phyloP scores from a whole-genome alignment of 2,113 vertebrate species.

The Empidonax traillii region DNA sequence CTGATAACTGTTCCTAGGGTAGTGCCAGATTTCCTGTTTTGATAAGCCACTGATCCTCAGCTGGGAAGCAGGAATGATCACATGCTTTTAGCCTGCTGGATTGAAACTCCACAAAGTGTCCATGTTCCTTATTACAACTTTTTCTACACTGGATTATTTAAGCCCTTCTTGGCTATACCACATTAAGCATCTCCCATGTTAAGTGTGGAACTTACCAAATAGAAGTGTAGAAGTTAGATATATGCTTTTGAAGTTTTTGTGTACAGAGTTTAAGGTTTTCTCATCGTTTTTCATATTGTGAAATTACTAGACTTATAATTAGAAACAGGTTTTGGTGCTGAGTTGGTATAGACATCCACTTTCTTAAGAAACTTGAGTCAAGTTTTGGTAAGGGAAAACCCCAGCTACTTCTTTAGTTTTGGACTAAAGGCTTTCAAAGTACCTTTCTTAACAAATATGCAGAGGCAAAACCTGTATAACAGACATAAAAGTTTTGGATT shows the following conservation, averaged over 20 bases:
- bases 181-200: fast-evolving
- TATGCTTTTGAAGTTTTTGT: not conserved
- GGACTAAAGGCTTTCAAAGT: not conserved
- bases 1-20: not conserved
- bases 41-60: not conserved
- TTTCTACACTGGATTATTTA: not conserved
- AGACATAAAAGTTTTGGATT: not conserved
- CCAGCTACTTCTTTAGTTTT: not conserved
- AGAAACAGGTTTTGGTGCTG: not conserved
- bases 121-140: not conserved
- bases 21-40: not conserved
- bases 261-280: not conserved
- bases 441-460: not conserved
- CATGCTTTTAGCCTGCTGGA: not conserved
- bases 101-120: not conserved
- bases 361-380: not conserved
- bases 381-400: not conserved
- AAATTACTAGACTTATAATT: not conserved
- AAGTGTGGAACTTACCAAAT: not conserved
- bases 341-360: not conserved
- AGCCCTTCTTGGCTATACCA: not conserved
- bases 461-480: not conserved
- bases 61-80: not conserved
- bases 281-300: not conserved
- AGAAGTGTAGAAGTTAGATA: not conserved